Evolutionary conservation across 2,113 vertebrate species (phyloP), one percentile per base, ranked within the genome.

Genomic region (Corythaeola cristata): DNA sequence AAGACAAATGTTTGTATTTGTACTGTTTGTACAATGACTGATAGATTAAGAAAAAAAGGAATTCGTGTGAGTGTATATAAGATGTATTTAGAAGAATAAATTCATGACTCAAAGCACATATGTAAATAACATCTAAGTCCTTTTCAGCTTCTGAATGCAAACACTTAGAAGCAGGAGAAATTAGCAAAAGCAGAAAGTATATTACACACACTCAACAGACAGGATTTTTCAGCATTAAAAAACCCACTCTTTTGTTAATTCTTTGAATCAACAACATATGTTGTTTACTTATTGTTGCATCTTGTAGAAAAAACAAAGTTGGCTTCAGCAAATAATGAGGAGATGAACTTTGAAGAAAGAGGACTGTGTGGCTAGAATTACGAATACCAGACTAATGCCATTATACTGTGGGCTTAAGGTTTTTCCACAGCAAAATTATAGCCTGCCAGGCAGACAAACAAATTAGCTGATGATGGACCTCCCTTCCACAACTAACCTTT

Each of bases 241-340:
- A 90, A 23, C 0, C 2, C 28, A 59, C 79, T 77, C 80, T 88
- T 89, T 75, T 78, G 85, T 94, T 93, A 88, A 96, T 96, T 94
- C 86, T 85, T 96, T 89, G 83, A 92, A 95, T 94, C 83, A 96
- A 93, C 80, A 93, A 53, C 95, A 96, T 97, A 96, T 96, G 92
- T 94, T 96, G 95, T 95, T 96, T 97, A 91, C 85, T 97, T 96
- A 94, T 91, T 96, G 59, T 96, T 95, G 86, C 85, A 86, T 93
- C 95, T 95, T 88, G 85, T 45, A 86, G 85, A 94, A 96, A 93
- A 96, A 97, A 93, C 91, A 94, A 96, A 94, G 72, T 96, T 96
- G 90, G 93, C 93, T 94, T 94, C 79, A 90, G 53, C 82, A 96
- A 96, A 94, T 95, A 96, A 94, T 84, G 95, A 96, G 82, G 85